These are phyloP conservation scores for Parambassis ranga DNA, from an alignment of 2,797 vertebrate genomes.

Conservation along the genomic window DNA sequence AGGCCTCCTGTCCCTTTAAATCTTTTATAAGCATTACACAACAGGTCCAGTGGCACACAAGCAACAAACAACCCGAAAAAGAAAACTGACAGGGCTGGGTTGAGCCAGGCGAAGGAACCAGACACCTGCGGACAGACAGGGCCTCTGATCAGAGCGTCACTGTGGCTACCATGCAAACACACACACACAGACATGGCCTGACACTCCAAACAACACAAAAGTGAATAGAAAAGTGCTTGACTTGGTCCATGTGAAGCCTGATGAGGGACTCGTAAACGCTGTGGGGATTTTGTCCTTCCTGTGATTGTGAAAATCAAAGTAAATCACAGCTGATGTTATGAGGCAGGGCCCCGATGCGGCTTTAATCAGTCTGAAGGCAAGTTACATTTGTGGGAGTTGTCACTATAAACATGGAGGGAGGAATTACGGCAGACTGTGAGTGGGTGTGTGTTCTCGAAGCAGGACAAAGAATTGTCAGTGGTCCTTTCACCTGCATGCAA, in stretches of 20 bases:
- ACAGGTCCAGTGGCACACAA: constrained; percentile 74
- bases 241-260: constrained; percentile 40
- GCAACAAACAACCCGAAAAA: constrained; percentile 74
- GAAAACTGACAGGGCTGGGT: constrained; percentile 62
- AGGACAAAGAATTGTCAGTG: background rate
- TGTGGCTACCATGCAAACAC: constrained; percentile 57
- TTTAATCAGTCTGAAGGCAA: constrained; percentile 31
- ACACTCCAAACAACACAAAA: constrained; percentile 14
- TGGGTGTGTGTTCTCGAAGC: constrained; percentile 27
- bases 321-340: constrained; percentile 41
- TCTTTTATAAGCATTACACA: constrained; percentile 82
- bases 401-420: constrained; percentile 28
- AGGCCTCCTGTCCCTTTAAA: constrained; percentile 78
- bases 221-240: background rate
- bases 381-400: constrained; percentile 28
- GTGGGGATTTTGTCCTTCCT: constrained; percentile 44
- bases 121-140: constrained; percentile 67
- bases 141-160: constrained; percentile 63
- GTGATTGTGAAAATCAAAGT: constrained; percentile 55
- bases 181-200: constrained; percentile 1
- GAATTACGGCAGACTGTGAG: constrained; percentile 40
- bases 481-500: constrained; percentile 37
- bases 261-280: constrained; percentile 44
- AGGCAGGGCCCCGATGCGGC: constrained; percentile 6
- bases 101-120: constrained; percentile 69